Base-by-base conservation (phyloP, 2,888 invertebrate species). In the Ethmia dodecea region DNA sequence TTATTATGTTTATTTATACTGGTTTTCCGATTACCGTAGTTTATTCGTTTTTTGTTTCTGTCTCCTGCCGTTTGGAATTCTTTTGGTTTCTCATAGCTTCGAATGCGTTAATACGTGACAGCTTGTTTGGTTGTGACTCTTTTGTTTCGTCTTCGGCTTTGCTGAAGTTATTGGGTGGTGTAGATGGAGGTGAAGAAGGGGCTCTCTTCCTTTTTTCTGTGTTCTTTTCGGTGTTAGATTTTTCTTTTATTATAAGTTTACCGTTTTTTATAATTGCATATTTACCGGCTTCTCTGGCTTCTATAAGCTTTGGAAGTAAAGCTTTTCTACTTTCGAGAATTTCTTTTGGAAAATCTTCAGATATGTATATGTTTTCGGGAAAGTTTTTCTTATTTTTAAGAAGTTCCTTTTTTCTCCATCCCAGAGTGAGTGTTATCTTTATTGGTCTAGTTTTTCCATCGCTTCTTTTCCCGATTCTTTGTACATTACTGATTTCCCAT, bases 281-380 rank as follows among this genome's bases (percentile, higher is more conserved):
- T 24, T 18, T 18, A 6, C 18, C 18, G 24, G 27, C 3, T 10
- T 25, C 12, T 27, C 11, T 27, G 4, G 27, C 12, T 27, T 27
- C 27, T 27, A 9, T 27, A 12, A 27, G 5, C 9, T 27, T 27
- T 27, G 18, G 18, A 5, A 18, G 4, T 6, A 27, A 13, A 10
- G 11, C 33, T 33, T 35, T 42, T 20, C 35, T 32, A 6, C 16
- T 31, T 8, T 30, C 9, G 6, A 36, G 13, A 8, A 42, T 28
- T 8, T 37, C 37, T 26, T 42, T 42, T 4, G 39, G 31, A 20
- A 33, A 37, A 27, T 42, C 42, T 30, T 38, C 38, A 2, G 28
- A 31, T 2, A 27, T 24, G 12, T 38, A 34, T 1, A 38, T 28
- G 13, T 27, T 28, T 25, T 24, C 2, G 2, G 42, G 42, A 6